Evolutionary conservation across 2,888 invertebrate species (phyloP), one percentile per base, ranked within the genome.

Genomic region (Shargacucullia verbasci): DNA sequence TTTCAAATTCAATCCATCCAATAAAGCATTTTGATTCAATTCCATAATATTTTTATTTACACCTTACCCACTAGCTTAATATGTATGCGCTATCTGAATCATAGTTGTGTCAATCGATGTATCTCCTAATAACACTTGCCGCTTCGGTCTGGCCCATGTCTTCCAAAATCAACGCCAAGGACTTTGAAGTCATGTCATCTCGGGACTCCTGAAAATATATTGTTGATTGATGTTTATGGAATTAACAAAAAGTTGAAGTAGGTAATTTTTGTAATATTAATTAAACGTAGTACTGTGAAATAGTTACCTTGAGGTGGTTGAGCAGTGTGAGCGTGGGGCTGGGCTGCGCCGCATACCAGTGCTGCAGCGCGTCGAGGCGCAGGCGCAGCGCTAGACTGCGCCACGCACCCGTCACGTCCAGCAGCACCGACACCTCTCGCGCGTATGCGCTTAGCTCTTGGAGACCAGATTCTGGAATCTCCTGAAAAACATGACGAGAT

Each of bases 321-420:
- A 97, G 88, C 70, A 97, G 89, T 0, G 93, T 91, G 54, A 90
- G 86, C 0, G 96, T 93, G 35, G 95, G 95, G 73, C 94, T 94
- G 45, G 83, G 82, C 6, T 91, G 85, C 41, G 85, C 83, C 33
- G 85, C 86, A 82, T 95, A 94, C 71, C 95, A 89, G 45, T 92
- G 90, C 0, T 91, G 74, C 41, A 95, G 85, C 38, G 94, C 85
- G 34, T 92, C 92, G 47, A 95, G 89, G 6, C 94, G 89, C 45
- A 96, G 85, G 1, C 94, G 86, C 11, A 84, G 82, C 0, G 95
- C 96, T 14, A 97, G 85, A 60, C 86, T 88, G 40, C 93, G 91
- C 96, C 96, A 97, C 20, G 92, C 95, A 43, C 92, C 92, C 14
- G 93, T 85, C 62, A 86, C 83, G 82, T 96, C 95, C 59, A 97